Conservation (phyloP, 2,888 invertebrate species). For the Drosophila greeni region DNA sequence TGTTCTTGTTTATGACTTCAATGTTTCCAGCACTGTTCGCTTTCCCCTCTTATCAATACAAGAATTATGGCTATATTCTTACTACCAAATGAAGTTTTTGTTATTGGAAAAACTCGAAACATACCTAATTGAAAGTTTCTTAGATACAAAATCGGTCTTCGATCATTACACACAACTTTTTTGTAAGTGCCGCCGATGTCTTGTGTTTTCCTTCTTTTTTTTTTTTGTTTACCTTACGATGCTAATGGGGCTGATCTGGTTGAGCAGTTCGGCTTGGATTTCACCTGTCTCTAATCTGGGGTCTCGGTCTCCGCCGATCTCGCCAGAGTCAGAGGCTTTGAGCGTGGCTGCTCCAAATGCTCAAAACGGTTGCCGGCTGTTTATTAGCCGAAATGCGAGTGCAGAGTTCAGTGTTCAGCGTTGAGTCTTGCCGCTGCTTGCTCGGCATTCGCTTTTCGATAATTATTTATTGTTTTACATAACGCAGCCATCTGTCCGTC, state of each 20-base stretch:
- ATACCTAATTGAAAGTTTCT: not conserved
- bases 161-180: conserved; percentile 2
- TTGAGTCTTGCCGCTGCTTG: conserved; percentile 21
- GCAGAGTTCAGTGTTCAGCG: conserved; percentile 1
- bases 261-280: conserved; percentile 58
- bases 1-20: not conserved
- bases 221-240: conserved; percentile 5
- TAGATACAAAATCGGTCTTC: not conserved
- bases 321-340: conserved; percentile 51
- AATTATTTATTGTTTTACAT: conserved; percentile 54
- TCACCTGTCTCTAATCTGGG: conserved; percentile 43
- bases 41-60: not conserved
- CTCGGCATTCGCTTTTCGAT: conserved; percentile 27
- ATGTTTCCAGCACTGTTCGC: not conserved
- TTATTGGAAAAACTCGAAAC: not conserved
- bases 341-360: conserved; percentile 47
- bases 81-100: not conserved
- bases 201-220: not conserved
- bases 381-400: conserved; percentile 63
- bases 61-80: not conserved
- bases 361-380: conserved; percentile 53
- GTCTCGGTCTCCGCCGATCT: conserved; percentile 13
- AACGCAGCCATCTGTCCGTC: conserved; percentile 25
- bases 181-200: not conserved
- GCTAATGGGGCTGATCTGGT: conserved; percentile 27